Percentiles rank a stretch among this genome's conserved stretches.
Conservation (phyloP, 2,113 vertebrate genomes). For the Chauna torquata region DNA sequence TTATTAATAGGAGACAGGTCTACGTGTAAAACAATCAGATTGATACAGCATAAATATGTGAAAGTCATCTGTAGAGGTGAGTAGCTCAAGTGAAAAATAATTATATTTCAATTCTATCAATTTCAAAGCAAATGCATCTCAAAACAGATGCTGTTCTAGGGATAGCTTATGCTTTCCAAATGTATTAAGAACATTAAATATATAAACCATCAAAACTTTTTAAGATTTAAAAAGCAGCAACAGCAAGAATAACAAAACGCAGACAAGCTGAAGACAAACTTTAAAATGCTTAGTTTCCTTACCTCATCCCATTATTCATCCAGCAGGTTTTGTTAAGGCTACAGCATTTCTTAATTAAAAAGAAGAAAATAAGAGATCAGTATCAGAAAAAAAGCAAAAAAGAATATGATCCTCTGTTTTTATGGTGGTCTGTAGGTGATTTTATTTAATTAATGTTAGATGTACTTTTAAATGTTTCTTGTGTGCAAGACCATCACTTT, state of each 20-base stretch:
- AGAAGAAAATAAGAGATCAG: not conserved
- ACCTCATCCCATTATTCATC: not conserved
- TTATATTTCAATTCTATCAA: not conserved
- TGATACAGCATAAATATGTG: not conserved
- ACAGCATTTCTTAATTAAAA: not conserved
- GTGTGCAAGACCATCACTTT: not conserved
- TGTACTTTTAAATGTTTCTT: not conserved
- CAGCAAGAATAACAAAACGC: not conserved
- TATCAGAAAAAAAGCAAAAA: not conserved
- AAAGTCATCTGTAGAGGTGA: not conserved
- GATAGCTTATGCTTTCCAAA: not conserved
- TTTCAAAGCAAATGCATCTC: not conserved
- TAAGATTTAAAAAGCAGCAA: not conserved
- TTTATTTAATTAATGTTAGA: not conserved
- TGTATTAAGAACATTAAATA: not conserved
- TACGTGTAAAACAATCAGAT: not conserved
- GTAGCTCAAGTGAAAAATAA: not conserved
- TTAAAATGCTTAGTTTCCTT: not conserved
- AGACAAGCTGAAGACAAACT: not conserved
- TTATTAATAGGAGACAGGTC: not conserved
- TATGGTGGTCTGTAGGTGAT: fast-evolving
- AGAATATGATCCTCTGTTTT: not conserved
- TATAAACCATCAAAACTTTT: not conserved
- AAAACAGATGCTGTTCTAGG: not conserved
- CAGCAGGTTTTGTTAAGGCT: not conserved